Percentiles rank a stretch among this genome's conserved stretches.
Conservation (phyloP, 2,888 invertebrate genomes). For the Drosophila quinaria region DNA sequence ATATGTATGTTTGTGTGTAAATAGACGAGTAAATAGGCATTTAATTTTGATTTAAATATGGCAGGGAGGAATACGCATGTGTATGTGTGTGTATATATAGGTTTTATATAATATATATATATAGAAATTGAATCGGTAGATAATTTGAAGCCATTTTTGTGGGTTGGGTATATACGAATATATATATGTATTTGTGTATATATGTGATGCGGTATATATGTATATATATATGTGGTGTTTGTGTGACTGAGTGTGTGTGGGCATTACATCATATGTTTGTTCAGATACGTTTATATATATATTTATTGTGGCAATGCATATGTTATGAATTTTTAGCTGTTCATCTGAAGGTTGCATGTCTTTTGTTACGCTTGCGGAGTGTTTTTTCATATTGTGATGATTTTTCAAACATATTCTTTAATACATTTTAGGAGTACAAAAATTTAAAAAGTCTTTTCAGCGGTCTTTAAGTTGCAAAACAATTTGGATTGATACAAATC, state of each 20-base stretch:
- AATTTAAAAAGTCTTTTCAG: too few species aligned
- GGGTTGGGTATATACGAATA: conserved; percentile 39
- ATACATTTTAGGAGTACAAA: too few species aligned
- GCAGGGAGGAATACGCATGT: conserved; percentile 51
- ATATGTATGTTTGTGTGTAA: conserved; percentile 49
- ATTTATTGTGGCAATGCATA: conserved; percentile 29
- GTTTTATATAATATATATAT: conserved; percentile 12
- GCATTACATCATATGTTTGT: conserved; percentile 66
- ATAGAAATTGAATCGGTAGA: conserved; percentile 50
- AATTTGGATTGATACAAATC: too few species aligned
- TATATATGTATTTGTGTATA: conserved; percentile 29
- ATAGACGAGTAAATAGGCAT: conserved; percentile 73
- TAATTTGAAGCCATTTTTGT: conserved; percentile 65
- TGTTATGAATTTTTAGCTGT: conserved; percentile 21
- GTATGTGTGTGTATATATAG: conserved; percentile 20
- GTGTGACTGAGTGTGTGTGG: conserved; percentile 30
- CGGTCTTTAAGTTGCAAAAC: too few species aligned
- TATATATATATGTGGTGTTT: conserved; percentile 22
- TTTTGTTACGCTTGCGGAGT: conserved; percentile 7
- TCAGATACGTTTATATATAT: conserved; percentile 65
- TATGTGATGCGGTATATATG: conserved; percentile 34
- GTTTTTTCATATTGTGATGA: background rate
- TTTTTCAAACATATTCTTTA: background rate
- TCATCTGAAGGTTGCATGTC: conserved; percentile 20
- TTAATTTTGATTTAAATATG: conserved; percentile 60